These are phyloP conservation scores for Netelia virgata DNA, from an alignment of 2,888 invertebrate species.

Conservation along the genomic window DNA sequence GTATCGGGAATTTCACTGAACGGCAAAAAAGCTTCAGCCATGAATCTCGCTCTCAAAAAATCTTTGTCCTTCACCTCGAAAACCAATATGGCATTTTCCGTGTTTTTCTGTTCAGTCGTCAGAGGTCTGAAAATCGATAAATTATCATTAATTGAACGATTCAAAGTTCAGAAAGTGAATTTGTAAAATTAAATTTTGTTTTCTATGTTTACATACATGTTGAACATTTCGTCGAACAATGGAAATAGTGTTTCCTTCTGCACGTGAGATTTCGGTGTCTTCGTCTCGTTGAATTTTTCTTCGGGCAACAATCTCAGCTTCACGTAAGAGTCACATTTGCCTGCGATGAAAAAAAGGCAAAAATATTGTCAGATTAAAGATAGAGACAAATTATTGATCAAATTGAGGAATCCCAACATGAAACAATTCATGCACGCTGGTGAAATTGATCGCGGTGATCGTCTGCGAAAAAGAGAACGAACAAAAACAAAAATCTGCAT, in stretches of 20 bases:
- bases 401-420: constrained; percentile 71
- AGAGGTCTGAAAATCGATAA: constrained; percentile 87
- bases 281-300: constrained; percentile 91
- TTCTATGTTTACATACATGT: constrained; percentile 89
- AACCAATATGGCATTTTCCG: constrained; percentile 90
- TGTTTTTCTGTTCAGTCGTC: constrained; percentile 89
- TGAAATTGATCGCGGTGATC: constrained; percentile 63
- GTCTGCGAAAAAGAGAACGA: constrained; percentile 30
- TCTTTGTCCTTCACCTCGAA: constrained; percentile 99
- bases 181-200: neutral
- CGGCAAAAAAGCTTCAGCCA: constrained; percentile 96
- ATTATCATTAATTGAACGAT: constrained; percentile 4
- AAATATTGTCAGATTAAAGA: constrained; percentile 26
- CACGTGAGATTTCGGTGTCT: constrained; percentile 94
- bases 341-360: constrained; percentile 85
- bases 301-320: constrained; percentile 94
- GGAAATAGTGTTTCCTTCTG: constrained; percentile 97
- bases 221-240: constrained; percentile 97
- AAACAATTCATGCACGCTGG: constrained; percentile 75
- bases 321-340: constrained; percentile 96
- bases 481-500: constrained; percentile 15
- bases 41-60: constrained; percentile 96
- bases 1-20: constrained; percentile 91
- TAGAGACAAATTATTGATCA: constrained; percentile 18
- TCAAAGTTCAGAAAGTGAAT: neutral